These are phyloP conservation scores for Sarcophaga rosellei DNA, from an alignment of 2,888 invertebrate species.

Conservation along the genomic window DNA sequence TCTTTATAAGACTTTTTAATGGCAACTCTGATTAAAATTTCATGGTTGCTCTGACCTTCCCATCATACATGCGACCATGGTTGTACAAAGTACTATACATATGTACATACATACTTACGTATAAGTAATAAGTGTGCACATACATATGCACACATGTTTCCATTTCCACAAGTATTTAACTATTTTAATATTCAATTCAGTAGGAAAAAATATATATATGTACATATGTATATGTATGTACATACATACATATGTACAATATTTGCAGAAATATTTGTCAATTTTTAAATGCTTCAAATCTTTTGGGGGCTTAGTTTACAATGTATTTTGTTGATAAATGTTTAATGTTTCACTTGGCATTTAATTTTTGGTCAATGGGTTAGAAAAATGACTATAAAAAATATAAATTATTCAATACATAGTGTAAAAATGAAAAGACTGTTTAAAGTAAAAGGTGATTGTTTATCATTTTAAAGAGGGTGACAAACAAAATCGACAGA, in stretches of 20 bases:
- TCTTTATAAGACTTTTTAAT: neutral
- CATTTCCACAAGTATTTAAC: conserved; percentile 20
- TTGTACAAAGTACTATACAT: conserved; percentile 4
- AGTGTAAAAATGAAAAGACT: neutral
- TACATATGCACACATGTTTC: neutral
- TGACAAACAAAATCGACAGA: too few relatives aligned
- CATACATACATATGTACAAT: too few relatives aligned
- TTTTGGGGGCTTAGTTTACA: neutral
- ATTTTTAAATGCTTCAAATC: neutral
- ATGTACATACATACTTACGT: neutral
- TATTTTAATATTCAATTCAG: conserved; percentile 24
- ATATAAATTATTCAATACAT: neutral
- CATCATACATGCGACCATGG: conserved; percentile 42
- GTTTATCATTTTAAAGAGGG: too few relatives aligned
- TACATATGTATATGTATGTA: too few relatives aligned
- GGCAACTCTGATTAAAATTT: conserved; percentile 23
- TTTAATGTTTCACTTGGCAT: neutral
- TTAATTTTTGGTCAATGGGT: conserved; percentile 28
- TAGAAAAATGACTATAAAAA: neutral
- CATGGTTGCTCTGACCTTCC: conserved; percentile 60
- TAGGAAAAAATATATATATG: neutral
- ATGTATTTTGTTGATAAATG: neutral
- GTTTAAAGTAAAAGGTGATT: neutral
- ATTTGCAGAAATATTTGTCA: too few relatives aligned
- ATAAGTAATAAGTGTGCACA: neutral